phyloP scores from a whole-genome alignment of 2,113 vertebrate species.

The Pteruthius melanotis region DNA sequence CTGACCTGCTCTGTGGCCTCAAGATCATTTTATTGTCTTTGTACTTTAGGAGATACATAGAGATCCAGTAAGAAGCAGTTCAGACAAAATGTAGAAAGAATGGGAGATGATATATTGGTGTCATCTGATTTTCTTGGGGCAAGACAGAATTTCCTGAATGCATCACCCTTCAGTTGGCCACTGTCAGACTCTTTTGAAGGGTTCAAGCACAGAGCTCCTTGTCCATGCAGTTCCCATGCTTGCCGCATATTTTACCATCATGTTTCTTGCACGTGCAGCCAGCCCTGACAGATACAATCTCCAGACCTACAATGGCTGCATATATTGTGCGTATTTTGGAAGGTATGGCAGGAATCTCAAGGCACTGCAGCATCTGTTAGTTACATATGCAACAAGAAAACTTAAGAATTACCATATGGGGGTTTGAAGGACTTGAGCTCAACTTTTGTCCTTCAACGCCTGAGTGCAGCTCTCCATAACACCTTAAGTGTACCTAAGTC shows the following conservation, averaged over 20 bases:
- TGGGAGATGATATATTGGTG: background rate
- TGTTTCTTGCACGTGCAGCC: constrained; percentile 57
- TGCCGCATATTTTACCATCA: constrained; percentile 62
- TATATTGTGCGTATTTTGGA: constrained; percentile 72
- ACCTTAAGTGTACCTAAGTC: background rate
- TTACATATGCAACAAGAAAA: constrained; percentile 60
- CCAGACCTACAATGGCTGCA: constrained; percentile 65
- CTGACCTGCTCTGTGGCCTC: background rate
- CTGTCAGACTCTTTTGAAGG: constrained; percentile 13
- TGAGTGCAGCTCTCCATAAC: background rate
- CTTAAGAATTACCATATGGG: constrained; percentile 58
- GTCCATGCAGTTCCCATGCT: constrained; percentile 65
- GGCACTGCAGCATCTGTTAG: constrained; percentile 62
- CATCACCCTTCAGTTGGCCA: constrained; percentile 3
- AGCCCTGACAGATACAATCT: constrained; percentile 77
- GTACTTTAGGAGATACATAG: background rate
- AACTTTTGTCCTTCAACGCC: background rate
- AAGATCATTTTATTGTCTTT: background rate
- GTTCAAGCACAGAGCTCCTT: constrained; percentile 64
- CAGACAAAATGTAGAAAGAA: background rate
- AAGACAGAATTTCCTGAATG: constrained; percentile 13
- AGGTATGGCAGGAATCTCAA: constrained; percentile 70
- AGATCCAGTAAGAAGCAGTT: background rate
- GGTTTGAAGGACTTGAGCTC: constrained; percentile 36
- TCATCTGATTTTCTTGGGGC: background rate